Conservation (phyloP, 2,888 invertebrate genomes). For the Platycnemis pennipes region DNA sequence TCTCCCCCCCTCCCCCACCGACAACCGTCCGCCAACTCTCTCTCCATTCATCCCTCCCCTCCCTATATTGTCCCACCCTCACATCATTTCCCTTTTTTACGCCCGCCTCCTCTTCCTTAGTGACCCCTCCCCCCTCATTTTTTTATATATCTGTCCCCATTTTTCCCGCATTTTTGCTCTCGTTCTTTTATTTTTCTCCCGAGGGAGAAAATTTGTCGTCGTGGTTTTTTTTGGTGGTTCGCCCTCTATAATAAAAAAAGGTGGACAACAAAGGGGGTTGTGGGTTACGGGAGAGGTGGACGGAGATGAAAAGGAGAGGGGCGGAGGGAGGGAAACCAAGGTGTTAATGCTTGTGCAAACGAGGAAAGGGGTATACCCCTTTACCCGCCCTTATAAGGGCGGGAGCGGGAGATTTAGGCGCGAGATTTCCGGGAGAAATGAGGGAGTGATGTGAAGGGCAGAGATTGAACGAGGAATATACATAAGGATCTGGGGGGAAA, state of each 20-base stretch:
- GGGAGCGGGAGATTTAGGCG: not conserved
- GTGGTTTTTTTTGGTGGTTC: not conserved
- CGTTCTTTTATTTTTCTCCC: conserved; percentile 20
- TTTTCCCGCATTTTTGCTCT: conserved; percentile 62
- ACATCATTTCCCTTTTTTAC: conserved; percentile 51
- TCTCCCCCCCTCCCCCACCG: not conserved
- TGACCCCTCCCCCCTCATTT: conserved; percentile 51
- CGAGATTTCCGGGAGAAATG: conserved; percentile 1
- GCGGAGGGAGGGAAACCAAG: not conserved
- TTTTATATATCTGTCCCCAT: conserved; percentile 62
- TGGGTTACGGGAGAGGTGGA: not conserved
- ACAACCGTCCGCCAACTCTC: not conserved
- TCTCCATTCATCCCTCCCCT: not conserved
- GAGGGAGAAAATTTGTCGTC: conserved; percentile 60
- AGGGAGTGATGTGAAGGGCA: not conserved
- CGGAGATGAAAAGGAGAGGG: not conserved
- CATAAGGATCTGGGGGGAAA: not conserved
- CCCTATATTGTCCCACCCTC: not conserved
- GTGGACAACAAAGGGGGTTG: not conserved
- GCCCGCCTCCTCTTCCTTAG: conserved; percentile 60
- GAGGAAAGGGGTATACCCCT: not conserved
- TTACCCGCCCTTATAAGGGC: no score
- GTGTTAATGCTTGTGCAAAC: conserved; percentile 23
- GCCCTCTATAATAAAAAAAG: not conserved
- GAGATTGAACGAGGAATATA: not conserved